Evolutionary conservation across 2,797 vertebrate genomes (phyloP), one percentile per base, ranked within the genome.

Genomic region (Dallia pectoralis): DNA sequence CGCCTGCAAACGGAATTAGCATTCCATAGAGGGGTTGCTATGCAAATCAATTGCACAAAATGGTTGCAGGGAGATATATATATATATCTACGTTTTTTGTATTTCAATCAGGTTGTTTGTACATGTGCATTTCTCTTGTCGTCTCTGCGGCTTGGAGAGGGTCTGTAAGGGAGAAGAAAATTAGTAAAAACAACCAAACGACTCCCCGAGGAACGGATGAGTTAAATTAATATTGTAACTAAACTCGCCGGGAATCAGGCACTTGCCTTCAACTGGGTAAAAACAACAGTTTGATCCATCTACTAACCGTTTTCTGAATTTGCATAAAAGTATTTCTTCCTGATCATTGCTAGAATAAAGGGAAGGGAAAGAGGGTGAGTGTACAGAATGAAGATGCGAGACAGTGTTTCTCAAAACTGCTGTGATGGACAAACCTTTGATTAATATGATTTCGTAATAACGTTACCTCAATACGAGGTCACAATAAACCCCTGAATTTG

Each of bases 271-370:
- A 71, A 79, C 76, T 72, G 67, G 29, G 67, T 9, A 70, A 67
- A 71, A 68, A 67, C 67, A 47, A 47, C n/a, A n/a, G 78, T 81
- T 79, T 80, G 69, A 85, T 83, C 76, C 77, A 65, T 71, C 63
- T 47, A 73, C 66, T 69, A 63, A 76, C 53, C 69, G 30, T 64
- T 74, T 77, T 22, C 49, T 67, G 22, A 53, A 73, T 78, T 74
- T 74, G 74, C 67, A 74, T 79, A 59, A 77, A 75, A 82, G 66
- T 49, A 47, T 71, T 49, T 71, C 73, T 62, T 29, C 29, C 47
- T 53, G 47, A 11, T 36, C 64, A 69, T 74, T 56, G 51, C 51
- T 56, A 62, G 61, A 49, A 47, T 32, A 56, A 63, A 49, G 9
- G 30, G 14, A 29, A 33, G n/a, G n/a, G 4, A 15, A 65, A 29